These are phyloP conservation scores for Apaloderma vittatum DNA, from an alignment of 2,113 vertebrate genomes.

Conservation along the genomic window DNA sequence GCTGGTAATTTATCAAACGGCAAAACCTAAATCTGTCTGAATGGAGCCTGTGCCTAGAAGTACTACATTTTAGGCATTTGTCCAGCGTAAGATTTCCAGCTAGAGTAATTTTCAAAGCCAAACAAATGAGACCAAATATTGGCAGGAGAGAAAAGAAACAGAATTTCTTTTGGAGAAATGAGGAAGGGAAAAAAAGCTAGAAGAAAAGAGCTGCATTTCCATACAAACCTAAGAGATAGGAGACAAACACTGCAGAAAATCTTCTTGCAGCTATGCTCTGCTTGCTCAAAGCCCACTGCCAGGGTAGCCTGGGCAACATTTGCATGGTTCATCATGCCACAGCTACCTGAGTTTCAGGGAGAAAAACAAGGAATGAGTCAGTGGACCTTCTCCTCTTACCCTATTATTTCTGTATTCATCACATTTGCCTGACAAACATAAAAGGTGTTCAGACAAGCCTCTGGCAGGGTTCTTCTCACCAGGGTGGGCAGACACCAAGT, in stretches of 20 bases:
- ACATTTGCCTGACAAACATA: background rate
- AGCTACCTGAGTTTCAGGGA: background rate
- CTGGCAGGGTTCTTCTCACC: background rate
- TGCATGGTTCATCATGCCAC: background rate
- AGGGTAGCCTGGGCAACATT: background rate
- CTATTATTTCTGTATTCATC: background rate
- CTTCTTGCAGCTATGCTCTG: background rate
- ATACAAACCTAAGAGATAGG: background rate
- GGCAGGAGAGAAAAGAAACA: slow-evolving; percentile 32
- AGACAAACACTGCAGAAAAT: background rate
- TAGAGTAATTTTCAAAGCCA: slow-evolving; percentile 13
- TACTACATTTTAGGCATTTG: background rate
- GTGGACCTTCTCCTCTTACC: background rate
- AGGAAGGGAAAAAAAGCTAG: slow-evolving; percentile 15
- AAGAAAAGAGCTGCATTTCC: slow-evolving; percentile 19
- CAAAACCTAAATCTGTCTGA: slow-evolving; percentile 4
- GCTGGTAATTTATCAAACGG: slow-evolving; percentile 2
- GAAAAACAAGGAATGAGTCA: background rate
- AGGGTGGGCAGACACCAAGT: background rate
- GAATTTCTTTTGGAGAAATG: slow-evolving; percentile 38
- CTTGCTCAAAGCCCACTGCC: background rate
- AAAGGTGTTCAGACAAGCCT: background rate
- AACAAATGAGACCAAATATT: slow-evolving; percentile 39
- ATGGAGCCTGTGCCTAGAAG: background rate
- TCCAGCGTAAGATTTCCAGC: background rate